Percentiles rank a stretch among this genome's conserved stretches.
phyloP scores from a whole-genome alignment of 23 tunicate species.

The Styela clava region DNA sequence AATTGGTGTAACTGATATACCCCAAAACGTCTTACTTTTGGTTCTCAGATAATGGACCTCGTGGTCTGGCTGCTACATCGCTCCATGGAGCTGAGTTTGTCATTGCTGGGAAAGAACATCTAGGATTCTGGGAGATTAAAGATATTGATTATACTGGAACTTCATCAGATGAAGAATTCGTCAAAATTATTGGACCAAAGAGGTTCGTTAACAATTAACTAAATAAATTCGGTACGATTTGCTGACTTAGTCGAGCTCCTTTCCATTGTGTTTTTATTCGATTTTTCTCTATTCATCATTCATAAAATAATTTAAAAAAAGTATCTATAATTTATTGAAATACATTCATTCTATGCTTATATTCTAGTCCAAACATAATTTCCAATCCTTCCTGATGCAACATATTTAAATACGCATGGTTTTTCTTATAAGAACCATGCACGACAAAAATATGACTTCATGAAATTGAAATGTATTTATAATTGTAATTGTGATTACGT shows the following conservation, averaged over 20 bases:
- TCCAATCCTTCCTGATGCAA: too few relatives aligned
- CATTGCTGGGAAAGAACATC: slow-evolving; percentile 62
- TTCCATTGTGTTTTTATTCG: too few relatives aligned
- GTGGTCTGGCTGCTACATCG: slow-evolving; percentile 28
- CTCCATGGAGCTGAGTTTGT: slow-evolving; percentile 26
- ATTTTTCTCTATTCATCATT: too few relatives aligned
- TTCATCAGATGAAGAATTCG: slow-evolving; percentile 19
- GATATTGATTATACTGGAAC: slow-evolving; percentile 14
- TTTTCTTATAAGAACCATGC: too few relatives aligned
- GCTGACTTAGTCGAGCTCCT: background rate
- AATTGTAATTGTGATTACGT: too few relatives aligned
- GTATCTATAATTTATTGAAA: background rate
- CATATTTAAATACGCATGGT: too few relatives aligned
- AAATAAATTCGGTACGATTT: background rate
- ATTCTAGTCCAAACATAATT: too few relatives aligned
- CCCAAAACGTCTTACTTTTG: too few relatives aligned
- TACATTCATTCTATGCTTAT: background rate
- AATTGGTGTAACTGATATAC: too few relatives aligned
- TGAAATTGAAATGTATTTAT: too few relatives aligned
- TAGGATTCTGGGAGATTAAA: slow-evolving; percentile 53
- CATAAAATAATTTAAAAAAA: background rate
- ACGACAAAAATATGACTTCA: too few relatives aligned
- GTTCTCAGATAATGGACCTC: slow-evolving; percentile 31
- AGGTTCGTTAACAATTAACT: slow-evolving; percentile 27
- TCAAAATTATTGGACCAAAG: slow-evolving; percentile 38